phyloP scores from a whole-genome alignment of 2,113 vertebrate genomes.

The Prietella phreatophila region DNA sequence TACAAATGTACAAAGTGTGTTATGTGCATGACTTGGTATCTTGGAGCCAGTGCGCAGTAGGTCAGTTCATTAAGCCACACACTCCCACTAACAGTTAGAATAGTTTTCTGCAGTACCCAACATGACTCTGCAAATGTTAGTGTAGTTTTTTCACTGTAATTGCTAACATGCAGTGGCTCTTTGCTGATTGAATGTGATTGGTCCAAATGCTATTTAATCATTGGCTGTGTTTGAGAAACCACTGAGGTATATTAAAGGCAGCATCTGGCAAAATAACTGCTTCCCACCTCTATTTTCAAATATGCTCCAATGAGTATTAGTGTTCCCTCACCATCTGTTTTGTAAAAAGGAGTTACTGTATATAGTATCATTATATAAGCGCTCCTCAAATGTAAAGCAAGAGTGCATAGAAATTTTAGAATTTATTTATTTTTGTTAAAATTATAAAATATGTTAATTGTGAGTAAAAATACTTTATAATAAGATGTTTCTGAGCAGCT shows the following conservation, averaged over 20 bases:
- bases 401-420: background rate
- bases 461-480: background rate
- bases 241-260: conserved; percentile 45
- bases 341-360: background rate
- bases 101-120: background rate
- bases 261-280: conserved; percentile 47
- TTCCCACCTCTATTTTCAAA: conserved; percentile 18
- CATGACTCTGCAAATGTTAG: conserved; percentile 57
- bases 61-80: conserved; percentile 3
- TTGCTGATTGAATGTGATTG: conserved; percentile 42
- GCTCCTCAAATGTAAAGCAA: background rate
- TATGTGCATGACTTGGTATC: background rate
- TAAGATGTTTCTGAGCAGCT: background rate
- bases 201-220: conserved; percentile 37
- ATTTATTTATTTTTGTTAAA: background rate
- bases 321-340: conserved; percentile 14
- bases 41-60: conserved; percentile 4
- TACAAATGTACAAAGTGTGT: background rate
- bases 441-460: background rate
- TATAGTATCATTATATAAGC: background rate
- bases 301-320: conserved; percentile 22
- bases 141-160: conserved; percentile 44
- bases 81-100: background rate
- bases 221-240: conserved; percentile 40
- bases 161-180: conserved; percentile 12